Base-by-base conservation (phyloP, 2,797 vertebrate genomes). In the Petrocephalus schoutedeni region DNA sequence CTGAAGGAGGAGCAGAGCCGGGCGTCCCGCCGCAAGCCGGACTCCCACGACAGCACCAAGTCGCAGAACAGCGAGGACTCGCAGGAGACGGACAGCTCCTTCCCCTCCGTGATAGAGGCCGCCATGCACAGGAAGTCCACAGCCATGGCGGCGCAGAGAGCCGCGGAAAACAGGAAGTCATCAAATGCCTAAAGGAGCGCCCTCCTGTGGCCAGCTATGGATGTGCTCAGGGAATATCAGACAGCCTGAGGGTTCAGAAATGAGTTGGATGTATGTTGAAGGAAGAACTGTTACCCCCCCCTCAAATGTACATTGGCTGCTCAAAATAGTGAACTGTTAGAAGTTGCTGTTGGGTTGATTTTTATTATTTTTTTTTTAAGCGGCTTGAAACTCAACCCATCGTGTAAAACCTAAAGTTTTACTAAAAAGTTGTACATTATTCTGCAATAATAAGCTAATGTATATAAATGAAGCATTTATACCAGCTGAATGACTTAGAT, bases 1-100 rank as follows among this genome's bases (percentile, higher is more conserved):
- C 96, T 99, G 90, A 98, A 97, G 91, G 97, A 97, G 92, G 97
- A 97, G 92, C 97, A 98, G 93, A 96, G 89, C 87, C 96, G 95
- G 21, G 92, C 94, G 0, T 90, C 95, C 91, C 94, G 96, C 61
- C 96, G 96, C 91, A 93, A 95, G 53, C 91, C 89, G 0, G 95
- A 95, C 91, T 94, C 93, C 0, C 96, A 95, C 84, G 97, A 97
- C 90, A 95, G 94, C 94, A 92, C 93, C 84, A 97, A 94, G 90
- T 95, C 93, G 5, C 87, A 93, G 90, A 90, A 94, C 91, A 92
- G 95, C 87, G 94, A 95, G 88, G 92, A 96, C 93, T 94, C 94
- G 0, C 94, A 94, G 91, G 94, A 94, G 77, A 92, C 90, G 0
- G 91, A 95, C 82, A 94, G 91, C 88, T 32, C 89, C 0, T 93